Percentiles rank a stretch among this genome's conserved stretches.
phyloP scores from a whole-genome alignment of 2,888 invertebrate genomes.

The Phragmatobia fuliginosa region DNA sequence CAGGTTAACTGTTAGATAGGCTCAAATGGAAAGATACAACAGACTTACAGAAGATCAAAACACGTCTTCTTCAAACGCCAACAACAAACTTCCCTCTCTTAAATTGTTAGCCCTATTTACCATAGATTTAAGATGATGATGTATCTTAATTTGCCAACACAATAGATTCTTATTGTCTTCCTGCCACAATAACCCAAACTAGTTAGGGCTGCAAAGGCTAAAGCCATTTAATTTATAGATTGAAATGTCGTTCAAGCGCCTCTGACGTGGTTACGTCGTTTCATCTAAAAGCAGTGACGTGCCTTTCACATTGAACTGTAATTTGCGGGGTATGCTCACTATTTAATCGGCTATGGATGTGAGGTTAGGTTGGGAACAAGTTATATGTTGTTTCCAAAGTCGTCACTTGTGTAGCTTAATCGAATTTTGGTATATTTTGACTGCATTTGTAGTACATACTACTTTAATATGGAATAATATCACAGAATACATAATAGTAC shows the following conservation, averaged over 20 bases:
- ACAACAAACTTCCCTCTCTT: too few species aligned
- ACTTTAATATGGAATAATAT: not conserved
- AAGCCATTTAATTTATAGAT: slow-evolving; percentile 7
- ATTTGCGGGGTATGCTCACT: slow-evolving; percentile 4
- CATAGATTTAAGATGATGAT: too few species aligned
- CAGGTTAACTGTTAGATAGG: too few species aligned
- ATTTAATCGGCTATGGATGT: slow-evolving; percentile 3
- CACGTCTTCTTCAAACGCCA: too few species aligned
- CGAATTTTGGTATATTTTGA: not conserved
- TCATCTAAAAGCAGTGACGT: slow-evolving; percentile 1
- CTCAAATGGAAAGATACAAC: too few species aligned
- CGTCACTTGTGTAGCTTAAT: not conserved
- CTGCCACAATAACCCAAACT: not conserved
- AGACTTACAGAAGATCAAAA: too few species aligned
- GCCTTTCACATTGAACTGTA: slow-evolving; percentile 10
- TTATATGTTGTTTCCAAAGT: not conserved
- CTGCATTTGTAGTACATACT: not conserved
- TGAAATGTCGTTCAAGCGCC: slow-evolving; percentile 6
- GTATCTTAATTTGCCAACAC: not conserved
- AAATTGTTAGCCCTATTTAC: too few species aligned
- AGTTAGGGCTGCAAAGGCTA: not conserved
- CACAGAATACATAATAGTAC: too few species aligned
- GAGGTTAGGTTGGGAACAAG: not conserved
- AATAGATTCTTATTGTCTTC: not conserved
- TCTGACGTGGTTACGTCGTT: slow-evolving; percentile 2